A percentile compares a stretch with the other conserved stretches of the same genome.
These are phyloP conservation scores for Orthonyx spaldingii DNA, from an alignment of 2,113 vertebrate species.

Conservation along the genomic window DNA sequence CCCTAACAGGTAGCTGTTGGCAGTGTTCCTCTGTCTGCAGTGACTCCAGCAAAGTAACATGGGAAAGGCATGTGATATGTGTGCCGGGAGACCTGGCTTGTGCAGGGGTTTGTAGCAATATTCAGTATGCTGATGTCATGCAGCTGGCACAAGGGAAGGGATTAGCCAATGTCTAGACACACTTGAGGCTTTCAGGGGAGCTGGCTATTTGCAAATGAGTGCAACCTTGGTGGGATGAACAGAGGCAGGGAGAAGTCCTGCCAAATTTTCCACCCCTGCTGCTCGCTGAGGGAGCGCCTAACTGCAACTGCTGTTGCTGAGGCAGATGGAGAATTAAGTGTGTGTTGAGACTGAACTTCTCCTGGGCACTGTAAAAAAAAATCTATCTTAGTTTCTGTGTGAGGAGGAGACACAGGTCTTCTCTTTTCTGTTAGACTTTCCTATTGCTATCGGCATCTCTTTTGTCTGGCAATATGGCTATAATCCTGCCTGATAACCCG, in stretches of 20 bases:
- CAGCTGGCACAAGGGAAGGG: not conserved
- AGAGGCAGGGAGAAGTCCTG: not conserved
- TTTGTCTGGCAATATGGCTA: not conserved
- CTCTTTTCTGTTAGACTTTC: not conserved
- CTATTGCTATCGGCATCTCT: not conserved
- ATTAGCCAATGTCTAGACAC: constrained; percentile 40
- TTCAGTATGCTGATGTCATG: constrained; percentile 29
- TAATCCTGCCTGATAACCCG: not conserved
- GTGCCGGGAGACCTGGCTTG: not conserved
- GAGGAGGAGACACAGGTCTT: not conserved
- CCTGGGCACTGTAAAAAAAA: not conserved
- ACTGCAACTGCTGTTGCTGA: not conserved
- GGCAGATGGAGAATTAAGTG: not conserved
- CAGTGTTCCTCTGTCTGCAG: not conserved
- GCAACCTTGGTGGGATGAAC: not conserved
- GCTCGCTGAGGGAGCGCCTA: fast-evolving
- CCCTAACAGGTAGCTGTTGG: not conserved
- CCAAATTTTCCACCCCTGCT: not conserved
- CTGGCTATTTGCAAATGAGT: constrained; percentile 1
- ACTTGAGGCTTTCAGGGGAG: not conserved
- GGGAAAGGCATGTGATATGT: fast-evolving
- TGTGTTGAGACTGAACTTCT: not conserved
- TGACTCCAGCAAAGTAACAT: not conserved
- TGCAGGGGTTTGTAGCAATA: not conserved
- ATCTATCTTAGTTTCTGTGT: not conserved